Base-by-base conservation (phyloP, 2,888 invertebrate species). In the Cyclophora albipunctata region DNA sequence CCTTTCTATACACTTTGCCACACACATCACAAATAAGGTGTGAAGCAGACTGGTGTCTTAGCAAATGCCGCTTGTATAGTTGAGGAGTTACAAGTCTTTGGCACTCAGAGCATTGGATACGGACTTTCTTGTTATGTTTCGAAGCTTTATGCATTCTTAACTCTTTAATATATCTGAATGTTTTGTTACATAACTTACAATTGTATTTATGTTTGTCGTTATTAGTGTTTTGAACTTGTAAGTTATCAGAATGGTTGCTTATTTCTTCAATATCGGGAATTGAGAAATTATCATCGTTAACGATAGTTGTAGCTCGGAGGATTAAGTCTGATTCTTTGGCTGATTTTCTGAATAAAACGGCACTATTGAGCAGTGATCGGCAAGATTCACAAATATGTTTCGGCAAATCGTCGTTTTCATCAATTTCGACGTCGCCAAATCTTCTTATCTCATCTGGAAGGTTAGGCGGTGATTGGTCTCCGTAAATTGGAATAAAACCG, bases 1-100 rank as follows among this genome's bases (percentile, higher is more conserved):
- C 78, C 62, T 81, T 81, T 2, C 78, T 68, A 47, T 72, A 79
- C 6, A 79, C 57, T 50, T 80, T 79, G 0, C 81, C 81, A 52
- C 81, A 81, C 7, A 80, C 66, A 6, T 81, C 81, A 58, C 81
- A 81, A 34, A 79, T 59, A 3, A 76, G 58, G 50, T 78, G 79
- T 2, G 74, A 65, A 20, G 66, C 60, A 3, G 70, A 66, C 49
- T 68, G 57, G 47, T 76, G 76, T 34, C 69, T 51, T 0, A 52
- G 54, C 46, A 71, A 56, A 58, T 78, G 76, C 48, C 65, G 71
- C 50, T 71, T 63, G 47, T 67, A 76, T 42, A 71, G 59, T n/a
- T 69, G 67, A 7, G 64, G 45, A 20, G 71, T 72, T 5, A 73
- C 46, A 43, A 74, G 54, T 20, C 67, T 58, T 33, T 60, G 51